Base-by-base conservation (phyloP, 2,113 vertebrate genomes). In the Mirounga angustirostris region DNA sequence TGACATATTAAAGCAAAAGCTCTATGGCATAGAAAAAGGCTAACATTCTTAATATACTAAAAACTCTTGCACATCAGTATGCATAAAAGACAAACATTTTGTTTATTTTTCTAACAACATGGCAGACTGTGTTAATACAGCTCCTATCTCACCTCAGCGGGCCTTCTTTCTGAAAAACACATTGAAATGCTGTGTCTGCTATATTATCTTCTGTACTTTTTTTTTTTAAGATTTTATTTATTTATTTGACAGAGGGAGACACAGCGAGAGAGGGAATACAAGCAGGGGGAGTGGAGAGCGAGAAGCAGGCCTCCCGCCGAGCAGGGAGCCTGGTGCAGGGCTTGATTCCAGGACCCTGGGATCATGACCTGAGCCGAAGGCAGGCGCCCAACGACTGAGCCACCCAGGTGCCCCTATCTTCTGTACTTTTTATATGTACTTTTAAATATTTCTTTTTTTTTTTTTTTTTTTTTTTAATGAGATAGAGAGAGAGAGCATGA, bases 401-500 rank as follows among this genome's bases (percentile, higher is more conserved):
- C 46, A 46, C 46, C 46, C 46, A 46, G 46, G 46, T 46, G 46
- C 46, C 46, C 46, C 46, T 46, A 46, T 46, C 46, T 46, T 46
- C 46, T 9, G 46, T 46, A 46, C 46, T 46, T 94, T 89, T 85
- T 15, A 84, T 79, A 12, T 30, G 13, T 84, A 80, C 40, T 74
- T 96, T 43, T 58, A 83, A 63, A 58, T 87, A 88, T 69, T 82
- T 90, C 33, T 50, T 50, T 73, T 74, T 78, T 50, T 89, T 91
- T 50, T 40, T 40, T 40, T 36, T 36, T 36, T 40, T 40, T 40
- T 40, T 40, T 40, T 40, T 40, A 40, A 40, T 40, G 40, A 40
- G 40, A 40, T 40, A 40, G 40, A 40, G 40, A 40, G 40, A 40
- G 40, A 40, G 40, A 40, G 40, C 40, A 40, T 40, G 40, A 40